These are phyloP conservation scores for Sardinella longiceps DNA, from an alignment of 2,797 vertebrate genomes.

Conservation along the genomic window DNA sequence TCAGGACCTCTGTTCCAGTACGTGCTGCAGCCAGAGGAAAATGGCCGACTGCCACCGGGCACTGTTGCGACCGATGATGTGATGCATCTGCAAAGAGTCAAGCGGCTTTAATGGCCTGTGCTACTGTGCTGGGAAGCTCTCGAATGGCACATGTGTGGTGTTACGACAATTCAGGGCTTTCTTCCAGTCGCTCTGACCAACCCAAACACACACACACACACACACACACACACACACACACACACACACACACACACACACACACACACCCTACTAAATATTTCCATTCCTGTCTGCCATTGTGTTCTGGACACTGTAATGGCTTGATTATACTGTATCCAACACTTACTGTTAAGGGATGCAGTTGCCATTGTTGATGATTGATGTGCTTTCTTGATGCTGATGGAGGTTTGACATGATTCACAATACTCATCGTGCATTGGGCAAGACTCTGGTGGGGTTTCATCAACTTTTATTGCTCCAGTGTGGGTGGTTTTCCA, in stretches of 20 bases:
- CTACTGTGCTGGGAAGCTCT: constrained; percentile 52
- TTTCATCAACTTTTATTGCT: constrained; percentile 26
- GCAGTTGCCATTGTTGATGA: neutral
- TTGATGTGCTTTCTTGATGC: neutral
- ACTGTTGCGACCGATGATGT: constrained; percentile 33
- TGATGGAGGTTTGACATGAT: constrained; percentile 16
- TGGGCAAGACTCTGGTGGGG: neutral
- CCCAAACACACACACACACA: too few relatives aligned
- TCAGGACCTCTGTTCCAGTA: neutral
- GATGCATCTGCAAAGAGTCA: constrained; percentile 38
- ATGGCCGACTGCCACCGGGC: constrained; percentile 44
- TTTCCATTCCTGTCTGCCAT: constrained; percentile 11
- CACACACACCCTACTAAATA: neutral
- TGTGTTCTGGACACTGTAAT: neutral
- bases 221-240: too few relatives aligned
- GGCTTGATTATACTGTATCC: neutral
- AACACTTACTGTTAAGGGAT: neutral
- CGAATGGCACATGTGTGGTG: constrained; percentile 44
- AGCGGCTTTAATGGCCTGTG: constrained; percentile 44
- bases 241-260: too few relatives aligned
- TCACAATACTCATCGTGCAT: neutral
- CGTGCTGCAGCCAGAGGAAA: constrained; percentile 23
- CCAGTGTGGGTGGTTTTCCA: constrained; percentile 11
- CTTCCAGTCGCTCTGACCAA: neutral
- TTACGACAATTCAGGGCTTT: constrained; percentile 52